Conservation (phyloP, 2,888 invertebrate genomes). For the Drosophila dives region DNA sequence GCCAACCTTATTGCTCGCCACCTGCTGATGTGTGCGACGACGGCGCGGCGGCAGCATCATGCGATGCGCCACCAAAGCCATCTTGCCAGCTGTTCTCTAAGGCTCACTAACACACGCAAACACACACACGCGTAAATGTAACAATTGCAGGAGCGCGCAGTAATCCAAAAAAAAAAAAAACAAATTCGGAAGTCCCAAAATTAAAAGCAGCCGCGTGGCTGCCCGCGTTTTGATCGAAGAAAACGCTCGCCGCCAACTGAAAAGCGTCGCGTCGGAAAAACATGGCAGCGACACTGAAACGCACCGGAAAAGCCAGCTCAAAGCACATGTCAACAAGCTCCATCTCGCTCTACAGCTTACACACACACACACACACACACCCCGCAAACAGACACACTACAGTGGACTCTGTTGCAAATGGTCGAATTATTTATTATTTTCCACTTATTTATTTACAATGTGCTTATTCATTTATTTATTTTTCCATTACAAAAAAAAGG, state of each 20-base stretch:
- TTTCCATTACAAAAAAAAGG: too few species aligned
- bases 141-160: neutral
- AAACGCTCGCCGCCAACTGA: constrained; percentile 72
- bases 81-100: constrained; percentile 31
- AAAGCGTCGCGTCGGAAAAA: constrained; percentile 47
- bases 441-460: neutral
- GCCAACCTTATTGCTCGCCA: constrained; percentile 77
- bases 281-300: constrained; percentile 50
- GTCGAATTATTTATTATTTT: neutral
- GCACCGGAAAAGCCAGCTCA: constrained; percentile 69
- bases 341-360: constrained; percentile 43
- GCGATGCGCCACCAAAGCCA: constrained; percentile 82
- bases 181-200: constrained; percentile 7
- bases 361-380: constrained; percentile 18
- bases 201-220: constrained; percentile 42
- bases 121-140: neutral
- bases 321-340: constrained; percentile 53
- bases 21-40: constrained; percentile 64
- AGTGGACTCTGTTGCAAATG: neutral
- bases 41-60: constrained; percentile 77
- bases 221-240: constrained; percentile 64
- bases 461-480: neutral
- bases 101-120: neutral
- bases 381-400: neutral
- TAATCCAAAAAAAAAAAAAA: constrained; percentile 2